Conservation (phyloP, 2,797 vertebrate genomes). For the Euphonia xanthogaster region DNA sequence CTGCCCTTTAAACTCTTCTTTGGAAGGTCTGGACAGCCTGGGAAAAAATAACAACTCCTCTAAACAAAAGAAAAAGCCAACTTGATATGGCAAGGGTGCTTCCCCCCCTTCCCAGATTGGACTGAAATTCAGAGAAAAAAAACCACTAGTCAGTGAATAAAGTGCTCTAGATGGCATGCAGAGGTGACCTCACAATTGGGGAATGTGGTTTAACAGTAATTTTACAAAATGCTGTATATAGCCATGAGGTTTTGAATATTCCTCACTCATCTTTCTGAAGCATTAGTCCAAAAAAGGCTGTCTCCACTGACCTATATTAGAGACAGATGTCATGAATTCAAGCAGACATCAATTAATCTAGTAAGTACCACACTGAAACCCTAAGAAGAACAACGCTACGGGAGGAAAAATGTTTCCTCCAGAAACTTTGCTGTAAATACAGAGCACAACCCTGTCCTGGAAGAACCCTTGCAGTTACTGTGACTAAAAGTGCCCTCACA, state of each 20-base stretch:
- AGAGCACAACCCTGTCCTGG: not conserved
- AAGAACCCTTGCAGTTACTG: not conserved
- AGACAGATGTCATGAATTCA: not conserved
- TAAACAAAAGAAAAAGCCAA: not conserved
- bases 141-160: not conserved
- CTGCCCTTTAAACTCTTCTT: not conserved
- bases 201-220: conserved; percentile 13
- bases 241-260: not conserved
- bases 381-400: not conserved
- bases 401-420: not conserved
- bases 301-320: not conserved
- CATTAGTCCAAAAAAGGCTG: not conserved
- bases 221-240: conserved; percentile 4
- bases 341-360: not conserved
- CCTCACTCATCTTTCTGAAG: not conserved
- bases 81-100: not conserved
- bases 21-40: not conserved
- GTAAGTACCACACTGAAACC: not conserved
- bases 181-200: not conserved
- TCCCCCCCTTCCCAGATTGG: not conserved
- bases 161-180: not conserved
- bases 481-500: not conserved
- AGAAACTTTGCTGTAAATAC: not conserved
- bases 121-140: not conserved
- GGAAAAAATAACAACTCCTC: not conserved